Base-by-base conservation (phyloP, 1,140 invertebrate genomes). In the Tetragnatha versicolor region DNA sequence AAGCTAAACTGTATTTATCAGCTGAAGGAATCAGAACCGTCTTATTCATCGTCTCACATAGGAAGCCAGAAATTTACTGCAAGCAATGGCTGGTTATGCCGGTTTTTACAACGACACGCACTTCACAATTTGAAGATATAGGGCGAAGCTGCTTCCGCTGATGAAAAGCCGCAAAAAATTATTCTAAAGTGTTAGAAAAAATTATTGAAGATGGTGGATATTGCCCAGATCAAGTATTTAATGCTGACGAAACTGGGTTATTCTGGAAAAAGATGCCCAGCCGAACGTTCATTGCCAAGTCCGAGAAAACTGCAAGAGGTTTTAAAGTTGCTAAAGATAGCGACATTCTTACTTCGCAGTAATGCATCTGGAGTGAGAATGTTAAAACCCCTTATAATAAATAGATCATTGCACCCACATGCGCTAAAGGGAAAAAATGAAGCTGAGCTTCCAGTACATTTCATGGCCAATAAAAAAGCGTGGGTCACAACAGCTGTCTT, bases 271-370 rank as follows among this genome's bases (percentile, higher is more conserved):
- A 79, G 79, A 82, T 82, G 73, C 65, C 77, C 14, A 53, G 29
- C 27, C 0, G 72, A 63, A 81, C 78, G 12, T 81, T 68, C 60
- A 47, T 86, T 70, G 81, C 83, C 6, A 80, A 84, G 79, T 81
- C 82, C 35, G 83, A 87, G 68, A 86, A 86, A 80, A 79, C 81
- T 55, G 81, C 84, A 63, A 81, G 83, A 27, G 86, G 87, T 58
- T 85, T 85, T 82, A 87, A 87, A 82, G 83, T 84, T 25, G 82
- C 82, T 27, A 88, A 88, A 79, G 85, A 88, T 84, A 82, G 53
- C 14, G 7, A 22, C 22, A 29, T 39, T 42, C 39, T 45, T 58
- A 14, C 25, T 47, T 66, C 47, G 42, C 5, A 47, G 39, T 47
- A 47, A 47, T 66, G 39, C 22, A 27, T 66, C 63, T 27, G 63